A percentile compares a stretch with the other conserved stretches of the same genome.
These are phyloP conservation scores for Caranx melampygus DNA, from an alignment of 2,113 vertebrate genomes.

Conservation along the genomic window DNA sequence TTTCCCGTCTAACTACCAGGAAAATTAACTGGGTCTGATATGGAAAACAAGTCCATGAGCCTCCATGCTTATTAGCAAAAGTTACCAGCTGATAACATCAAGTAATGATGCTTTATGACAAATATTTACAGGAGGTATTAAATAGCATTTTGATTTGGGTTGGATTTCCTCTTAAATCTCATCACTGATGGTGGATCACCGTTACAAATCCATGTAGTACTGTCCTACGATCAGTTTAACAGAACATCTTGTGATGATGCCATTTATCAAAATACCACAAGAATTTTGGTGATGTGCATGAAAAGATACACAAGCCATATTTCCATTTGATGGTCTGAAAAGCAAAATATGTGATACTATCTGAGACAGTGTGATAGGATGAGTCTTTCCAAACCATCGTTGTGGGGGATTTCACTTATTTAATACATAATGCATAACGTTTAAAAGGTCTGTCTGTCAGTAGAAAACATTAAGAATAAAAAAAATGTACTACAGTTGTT, in stretches of 20 bases:
- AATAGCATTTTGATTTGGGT: not conserved
- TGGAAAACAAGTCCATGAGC: not conserved
- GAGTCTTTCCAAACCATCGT: not conserved
- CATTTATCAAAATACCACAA: not conserved
- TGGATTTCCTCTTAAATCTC: not conserved
- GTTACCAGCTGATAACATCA: not conserved
- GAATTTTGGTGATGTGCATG: not conserved
- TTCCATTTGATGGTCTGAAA: no score
- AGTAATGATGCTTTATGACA: not conserved
- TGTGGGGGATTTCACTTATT: not conserved
- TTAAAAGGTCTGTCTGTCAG: not conserved
- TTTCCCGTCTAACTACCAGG: not conserved
- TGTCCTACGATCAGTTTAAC: not conserved
- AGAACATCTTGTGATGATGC: not conserved
- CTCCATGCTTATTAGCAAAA: not conserved
- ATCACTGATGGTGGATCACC: not conserved
- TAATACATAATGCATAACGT: not conserved
- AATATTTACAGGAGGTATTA: no score
- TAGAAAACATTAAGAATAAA: not conserved
- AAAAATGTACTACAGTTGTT: not conserved
- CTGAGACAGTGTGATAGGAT: no score
- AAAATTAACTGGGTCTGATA: not conserved
- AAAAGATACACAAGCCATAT: no score
- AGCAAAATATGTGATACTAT: no score
- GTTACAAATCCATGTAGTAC: not conserved